Conservation (phyloP, 2,888 invertebrate species). For the Cataglyphis rosenhaueri region DNA sequence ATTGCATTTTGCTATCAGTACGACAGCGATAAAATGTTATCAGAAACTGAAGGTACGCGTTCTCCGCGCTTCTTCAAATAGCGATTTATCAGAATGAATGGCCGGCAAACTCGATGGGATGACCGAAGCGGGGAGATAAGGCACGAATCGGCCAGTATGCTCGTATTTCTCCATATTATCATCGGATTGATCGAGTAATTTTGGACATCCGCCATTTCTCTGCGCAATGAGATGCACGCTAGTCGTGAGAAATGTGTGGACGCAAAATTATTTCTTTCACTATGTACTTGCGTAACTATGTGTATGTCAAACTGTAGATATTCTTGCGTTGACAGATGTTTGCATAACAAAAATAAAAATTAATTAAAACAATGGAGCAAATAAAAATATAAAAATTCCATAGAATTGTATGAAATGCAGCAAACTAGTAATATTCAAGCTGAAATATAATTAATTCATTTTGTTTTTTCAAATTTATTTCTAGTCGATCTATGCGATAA, state of each 20-base stretch:
- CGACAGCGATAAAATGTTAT: constrained; percentile 12
- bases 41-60: constrained; percentile 13
- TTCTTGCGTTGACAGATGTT: background rate
- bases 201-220: background rate
- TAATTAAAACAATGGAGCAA: background rate
- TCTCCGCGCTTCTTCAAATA: constrained; percentile 52
- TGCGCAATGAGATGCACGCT: background rate
- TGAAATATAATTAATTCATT: too few relatives aligned
- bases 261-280: background rate
- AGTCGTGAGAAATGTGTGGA: background rate
- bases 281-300: too few relatives aligned
- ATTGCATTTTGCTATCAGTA: background rate
- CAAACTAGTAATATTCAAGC: too few relatives aligned
- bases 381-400: background rate
- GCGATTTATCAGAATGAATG: constrained; percentile 58
- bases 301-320: background rate
- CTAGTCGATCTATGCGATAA: too few relatives aligned
- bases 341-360: background rate
- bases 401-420: too few relatives aligned
- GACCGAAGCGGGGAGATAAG: constrained; percentile 61
- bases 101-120: constrained; percentile 51
- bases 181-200: background rate
- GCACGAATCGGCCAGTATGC: constrained; percentile 31
- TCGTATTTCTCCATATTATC: background rate
- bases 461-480: too few relatives aligned